phyloP scores from a whole-genome alignment of 2,888 invertebrate genomes.

The Clivina fossor region DNA sequence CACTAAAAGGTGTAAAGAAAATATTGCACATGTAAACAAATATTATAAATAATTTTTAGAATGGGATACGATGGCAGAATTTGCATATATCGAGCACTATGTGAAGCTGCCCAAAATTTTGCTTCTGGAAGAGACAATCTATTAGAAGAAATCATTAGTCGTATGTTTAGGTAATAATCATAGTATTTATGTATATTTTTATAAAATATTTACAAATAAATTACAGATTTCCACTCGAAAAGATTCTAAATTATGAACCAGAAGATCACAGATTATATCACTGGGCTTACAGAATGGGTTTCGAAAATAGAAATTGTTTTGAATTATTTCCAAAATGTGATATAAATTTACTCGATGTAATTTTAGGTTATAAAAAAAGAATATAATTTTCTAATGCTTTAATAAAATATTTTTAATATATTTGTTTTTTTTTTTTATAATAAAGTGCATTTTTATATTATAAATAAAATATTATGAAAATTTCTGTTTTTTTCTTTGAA shows the following conservation, averaged over 20 bases:
- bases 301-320: constrained; percentile 16
- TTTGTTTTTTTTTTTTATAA: too few relatives aligned
- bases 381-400: constrained; percentile 1
- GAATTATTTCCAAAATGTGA: constrained; percentile 27
- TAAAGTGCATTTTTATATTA: too few relatives aligned
- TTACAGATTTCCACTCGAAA: constrained; percentile 34
- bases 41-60: too few relatives aligned
- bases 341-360: constrained; percentile 28
- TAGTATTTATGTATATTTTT: background rate
- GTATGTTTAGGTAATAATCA: constrained; percentile 19
- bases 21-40: too few relatives aligned
- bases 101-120: constrained; percentile 61
- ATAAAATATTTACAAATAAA: background rate
- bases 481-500: too few relatives aligned
- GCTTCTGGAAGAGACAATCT: constrained; percentile 13
- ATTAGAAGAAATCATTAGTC: constrained; percentile 24
- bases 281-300: constrained; percentile 28
- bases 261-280: constrained; percentile 34
- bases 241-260: constrained; percentile 30
- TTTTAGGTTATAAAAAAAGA: constrained; percentile 26
- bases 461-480: too few relatives aligned
- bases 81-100: constrained; percentile 69
- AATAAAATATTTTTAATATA: too few relatives aligned
- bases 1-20: too few relatives aligned
- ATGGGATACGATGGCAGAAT: constrained; percentile 62